Conservation (phyloP, 1,140 invertebrate genomes). For the Harpegnathos saltator region DNA sequence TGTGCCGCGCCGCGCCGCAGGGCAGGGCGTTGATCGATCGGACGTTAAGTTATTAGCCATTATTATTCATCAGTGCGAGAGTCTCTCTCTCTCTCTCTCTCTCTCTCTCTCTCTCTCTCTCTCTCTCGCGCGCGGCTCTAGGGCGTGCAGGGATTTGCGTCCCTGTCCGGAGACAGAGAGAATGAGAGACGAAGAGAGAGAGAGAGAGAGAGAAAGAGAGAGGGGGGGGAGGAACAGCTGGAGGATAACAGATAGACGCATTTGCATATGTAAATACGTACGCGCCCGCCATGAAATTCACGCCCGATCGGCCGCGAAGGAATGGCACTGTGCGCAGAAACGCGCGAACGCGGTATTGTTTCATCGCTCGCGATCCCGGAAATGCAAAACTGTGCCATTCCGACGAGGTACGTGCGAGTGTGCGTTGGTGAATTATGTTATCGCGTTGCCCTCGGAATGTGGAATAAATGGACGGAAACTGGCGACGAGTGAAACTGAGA, state of each 20-base stretch:
- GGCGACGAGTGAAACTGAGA: too few species aligned
- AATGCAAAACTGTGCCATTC: neutral
- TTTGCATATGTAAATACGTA: constrained; percentile 30
- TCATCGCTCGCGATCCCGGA: neutral
- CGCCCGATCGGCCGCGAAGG: neutral
- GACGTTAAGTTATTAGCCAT: constrained; percentile 65
- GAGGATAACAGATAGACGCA: neutral
- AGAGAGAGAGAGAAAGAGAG: neutral
- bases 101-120: constrained; percentile 30
- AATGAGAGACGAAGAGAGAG: neutral
- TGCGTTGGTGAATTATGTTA: too few species aligned
- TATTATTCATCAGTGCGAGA: constrained; percentile 68
- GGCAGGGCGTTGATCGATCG: constrained; percentile 52
- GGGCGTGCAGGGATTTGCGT: constrained; percentile 52
- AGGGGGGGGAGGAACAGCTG: neutral
- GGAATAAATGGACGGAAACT: too few species aligned
- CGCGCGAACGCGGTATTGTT: neutral
- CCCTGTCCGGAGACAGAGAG: neutral
- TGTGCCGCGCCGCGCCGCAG: neutral
- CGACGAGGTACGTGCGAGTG: too few species aligned
- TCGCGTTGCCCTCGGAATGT: too few species aligned
- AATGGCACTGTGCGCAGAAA: neutral
- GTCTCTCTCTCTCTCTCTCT: constrained; percentile 41
- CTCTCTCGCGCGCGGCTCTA: too few species aligned
- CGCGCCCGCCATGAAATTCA: constrained; percentile 23